Evolutionary conservation across 1,140 invertebrate species (phyloP).

Genomic region (Hyles vespertilio): DNA sequence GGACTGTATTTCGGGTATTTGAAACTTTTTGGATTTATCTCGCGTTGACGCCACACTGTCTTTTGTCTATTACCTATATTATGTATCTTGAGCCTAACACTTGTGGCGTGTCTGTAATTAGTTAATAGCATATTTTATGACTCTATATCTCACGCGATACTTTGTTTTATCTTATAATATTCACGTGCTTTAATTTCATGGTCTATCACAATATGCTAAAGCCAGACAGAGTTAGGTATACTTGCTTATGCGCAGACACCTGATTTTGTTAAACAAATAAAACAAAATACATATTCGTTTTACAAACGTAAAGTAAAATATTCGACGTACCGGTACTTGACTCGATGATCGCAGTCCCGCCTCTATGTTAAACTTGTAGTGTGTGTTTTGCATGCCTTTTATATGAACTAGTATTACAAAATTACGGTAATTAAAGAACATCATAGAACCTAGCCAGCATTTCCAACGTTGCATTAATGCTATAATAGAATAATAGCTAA

Average conservation of each 20-base stretch:
- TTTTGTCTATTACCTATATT: conserved; percentile 41
- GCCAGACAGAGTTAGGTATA: conserved; percentile 35
- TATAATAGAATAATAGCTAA: conserved; percentile 7
- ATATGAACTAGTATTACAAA: too few relatives aligned
- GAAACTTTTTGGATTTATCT: conserved; percentile 40
- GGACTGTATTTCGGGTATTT: conserved; percentile 69
- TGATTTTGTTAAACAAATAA: conserved; percentile 6
- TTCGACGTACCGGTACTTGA: conserved; percentile 30
- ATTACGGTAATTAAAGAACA: conserved; percentile 6
- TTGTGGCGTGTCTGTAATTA: conserved; percentile 67
- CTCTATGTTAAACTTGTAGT: conserved; percentile 43
- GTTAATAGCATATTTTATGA: conserved; percentile 50
- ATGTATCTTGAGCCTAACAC: conserved; percentile 48
- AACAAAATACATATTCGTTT: too few relatives aligned
- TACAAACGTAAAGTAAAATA: conserved; percentile 5
- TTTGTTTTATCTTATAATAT: conserved; percentile 43
- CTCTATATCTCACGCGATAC: conserved; percentile 49
- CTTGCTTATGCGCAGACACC: conserved; percentile 47
- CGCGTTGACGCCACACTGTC: conserved; percentile 45
- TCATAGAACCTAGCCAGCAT: conserved; percentile 22
- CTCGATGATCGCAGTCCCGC: conserved; percentile 72
- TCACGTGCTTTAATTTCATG: conserved; percentile 62
- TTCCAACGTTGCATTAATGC: conserved; percentile 13
- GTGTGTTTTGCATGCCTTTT: conserved; percentile 50
- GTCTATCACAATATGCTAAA: conserved; percentile 57